phyloP scores from a whole-genome alignment of 2,797 vertebrate genomes.

The Agapornis canus region DNA sequence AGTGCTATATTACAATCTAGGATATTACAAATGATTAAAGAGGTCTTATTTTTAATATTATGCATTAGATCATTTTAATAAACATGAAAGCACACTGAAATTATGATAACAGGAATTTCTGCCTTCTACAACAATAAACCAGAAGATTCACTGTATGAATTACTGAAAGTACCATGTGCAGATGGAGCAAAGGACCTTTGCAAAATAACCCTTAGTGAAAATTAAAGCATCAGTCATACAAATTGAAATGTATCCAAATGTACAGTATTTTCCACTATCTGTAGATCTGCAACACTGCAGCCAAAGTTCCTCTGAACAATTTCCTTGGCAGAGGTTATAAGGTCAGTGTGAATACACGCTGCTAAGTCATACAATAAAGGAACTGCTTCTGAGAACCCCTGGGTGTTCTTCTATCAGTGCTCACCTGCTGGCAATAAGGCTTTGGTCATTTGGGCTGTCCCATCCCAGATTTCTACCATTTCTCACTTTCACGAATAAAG shows the following conservation, averaged over 20 bases:
- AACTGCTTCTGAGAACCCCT: not conserved
- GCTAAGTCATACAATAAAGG: not conserved
- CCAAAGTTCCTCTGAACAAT: not conserved
- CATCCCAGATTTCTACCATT: not conserved
- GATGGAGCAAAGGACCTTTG: not conserved
- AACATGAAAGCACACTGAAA: not conserved
- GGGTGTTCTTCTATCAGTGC: not conserved
- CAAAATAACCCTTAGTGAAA: slow-evolving; percentile 1
- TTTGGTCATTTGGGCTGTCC: not conserved
- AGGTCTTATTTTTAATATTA: not conserved
- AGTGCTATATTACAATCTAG: not conserved
- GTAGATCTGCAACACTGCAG: not conserved
- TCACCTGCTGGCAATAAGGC: not conserved
- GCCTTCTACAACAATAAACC: not conserved
- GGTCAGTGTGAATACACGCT: not conserved
- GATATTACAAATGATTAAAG: not conserved
- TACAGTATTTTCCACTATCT: not conserved
- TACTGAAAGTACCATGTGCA: not conserved
- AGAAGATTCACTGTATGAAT: not conserved
- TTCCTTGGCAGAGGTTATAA: not conserved
- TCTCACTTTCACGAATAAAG: not conserved
- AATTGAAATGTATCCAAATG: not conserved
- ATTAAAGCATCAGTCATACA: slow-evolving; percentile 3
- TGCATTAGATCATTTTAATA: not conserved
- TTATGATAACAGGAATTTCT: not conserved